Base-by-base conservation (phyloP, 53 echinoderm and acorn worm species). In the Crossaster papposus region DNA sequence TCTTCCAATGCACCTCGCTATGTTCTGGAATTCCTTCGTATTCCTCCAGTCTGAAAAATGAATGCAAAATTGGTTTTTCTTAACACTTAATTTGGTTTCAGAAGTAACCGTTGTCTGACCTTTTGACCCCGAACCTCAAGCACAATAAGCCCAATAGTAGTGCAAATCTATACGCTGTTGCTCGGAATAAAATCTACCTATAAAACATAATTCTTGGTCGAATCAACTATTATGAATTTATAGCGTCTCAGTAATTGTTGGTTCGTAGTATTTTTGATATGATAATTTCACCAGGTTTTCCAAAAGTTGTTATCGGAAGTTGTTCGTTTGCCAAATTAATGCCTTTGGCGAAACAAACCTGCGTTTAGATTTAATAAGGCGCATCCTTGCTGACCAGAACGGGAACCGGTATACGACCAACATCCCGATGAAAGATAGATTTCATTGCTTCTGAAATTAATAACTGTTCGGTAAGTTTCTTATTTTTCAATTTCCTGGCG, bases 351-450 rank as follows among this genome's bases (percentile, higher is more conserved):
- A 73, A 3, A 11, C 15, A 10, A 14, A 34, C 33, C 17, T 34
- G 74, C 33, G 74, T 73, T 17, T 14, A 73, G 74, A 18, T 36
- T 73, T 73, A 73, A 73, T 34, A 36, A 32, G 74, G 36, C 13
- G 74, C 35, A 73, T 73, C 74, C 74, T 73, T 20, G n/a, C n/a
- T n/a, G 14, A 3, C 34, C 74, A 34, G 30, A 34, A 73, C 74
- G 14, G 2, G 35, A 73, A 73, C 33, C 33, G 11, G 12, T 11
- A n/a, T n/a, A 14, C 33, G 30, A 36, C 74, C 35, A 36, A 33
- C 20, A 36, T 73, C 15, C 24, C 35, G 74, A 73, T 36, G 74
- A 73, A 73, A 73, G 74, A 73, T 73, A 36, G 24, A n/a, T 68
- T 68, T 68, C 68, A 26, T 4, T 28, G 68, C 28, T 68, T 26